Conservation (phyloP, 2,797 vertebrate genomes). For the Linurgus olivaceus region DNA sequence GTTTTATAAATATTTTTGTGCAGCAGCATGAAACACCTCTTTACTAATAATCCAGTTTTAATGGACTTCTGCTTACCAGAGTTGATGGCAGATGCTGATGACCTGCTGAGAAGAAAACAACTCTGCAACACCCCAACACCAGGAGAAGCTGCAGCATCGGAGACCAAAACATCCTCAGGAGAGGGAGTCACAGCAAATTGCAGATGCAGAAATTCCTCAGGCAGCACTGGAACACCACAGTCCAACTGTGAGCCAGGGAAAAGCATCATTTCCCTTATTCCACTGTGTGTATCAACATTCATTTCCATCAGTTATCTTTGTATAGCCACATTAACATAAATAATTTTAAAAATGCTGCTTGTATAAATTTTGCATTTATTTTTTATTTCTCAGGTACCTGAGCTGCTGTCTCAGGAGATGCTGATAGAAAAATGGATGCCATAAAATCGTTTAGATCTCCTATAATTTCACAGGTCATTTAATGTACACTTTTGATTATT, state of each 20-base stretch:
- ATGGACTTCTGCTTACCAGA: not conserved
- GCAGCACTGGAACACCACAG: not conserved
- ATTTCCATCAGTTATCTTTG: not conserved
- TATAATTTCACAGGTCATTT: not conserved
- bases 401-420: not conserved
- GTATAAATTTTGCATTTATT: not conserved
- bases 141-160: not conserved
- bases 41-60: not conserved
- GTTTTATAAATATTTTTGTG: not conserved
- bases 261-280: not conserved
- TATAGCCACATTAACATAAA: not conserved
- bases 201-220: not conserved
- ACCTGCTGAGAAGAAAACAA: not conserved
- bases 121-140: not conserved
- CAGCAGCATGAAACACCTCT: not conserved
- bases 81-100: not conserved
- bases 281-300: not conserved
- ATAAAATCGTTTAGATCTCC: not conserved
- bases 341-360: accelerated
- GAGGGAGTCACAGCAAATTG: accelerated
- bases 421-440: not conserved
- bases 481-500: not conserved
- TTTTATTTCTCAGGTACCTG: not conserved
- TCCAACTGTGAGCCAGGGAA: not conserved
- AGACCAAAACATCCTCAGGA: not conserved